A percentile compares a stretch with the other conserved stretches of the same genome.
These are phyloP conservation scores for Sphaerophoria taeniata DNA, from an alignment of 2,888 invertebrate genomes.

Conservation along the genomic window DNA sequence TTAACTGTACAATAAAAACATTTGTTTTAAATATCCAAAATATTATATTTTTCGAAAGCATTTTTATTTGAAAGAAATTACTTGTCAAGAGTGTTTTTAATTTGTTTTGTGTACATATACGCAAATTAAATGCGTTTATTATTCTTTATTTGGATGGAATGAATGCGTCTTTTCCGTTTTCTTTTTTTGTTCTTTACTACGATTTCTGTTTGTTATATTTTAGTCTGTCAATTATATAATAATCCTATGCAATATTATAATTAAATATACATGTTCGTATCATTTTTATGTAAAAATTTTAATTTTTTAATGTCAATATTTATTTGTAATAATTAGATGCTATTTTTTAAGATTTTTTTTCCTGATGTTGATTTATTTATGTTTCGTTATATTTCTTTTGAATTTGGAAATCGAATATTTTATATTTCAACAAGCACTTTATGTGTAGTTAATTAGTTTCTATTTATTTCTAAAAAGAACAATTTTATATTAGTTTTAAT, in stretches of 20 bases:
- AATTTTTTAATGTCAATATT: constrained; percentile 59
- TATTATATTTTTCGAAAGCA: constrained; percentile 58
- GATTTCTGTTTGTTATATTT: constrained; percentile 63
- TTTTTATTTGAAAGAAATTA: constrained; percentile 36
- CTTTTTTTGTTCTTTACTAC: no score
- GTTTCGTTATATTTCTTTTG: no score
- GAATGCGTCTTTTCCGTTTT: constrained; percentile 63
- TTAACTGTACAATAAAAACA: constrained; percentile 16
- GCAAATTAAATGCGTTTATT: constrained; percentile 68
- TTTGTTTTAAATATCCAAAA: constrained; percentile 22
- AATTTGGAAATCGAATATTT: constrained; percentile 36
- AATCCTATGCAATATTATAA: constrained; percentile 68
- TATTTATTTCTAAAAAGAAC: constrained; percentile 53
- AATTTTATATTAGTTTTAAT: constrained; percentile 17
- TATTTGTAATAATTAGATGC: constrained; percentile 63
- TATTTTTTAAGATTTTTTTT: constrained; percentile 48
- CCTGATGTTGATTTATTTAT: constrained; percentile 60
- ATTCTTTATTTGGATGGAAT: constrained; percentile 74
- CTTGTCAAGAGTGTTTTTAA: constrained; percentile 26
- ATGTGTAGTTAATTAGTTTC: constrained; percentile 62
- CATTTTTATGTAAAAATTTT: constrained; percentile 74
- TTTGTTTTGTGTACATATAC: constrained; percentile 46
- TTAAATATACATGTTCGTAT: constrained; percentile 71
- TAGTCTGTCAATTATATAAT: constrained; percentile 69
- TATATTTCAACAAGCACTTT: constrained; percentile 70